Evolutionary conservation across 2,888 invertebrate genomes (phyloP).

Genomic region (Vesta saturnalis): DNA sequence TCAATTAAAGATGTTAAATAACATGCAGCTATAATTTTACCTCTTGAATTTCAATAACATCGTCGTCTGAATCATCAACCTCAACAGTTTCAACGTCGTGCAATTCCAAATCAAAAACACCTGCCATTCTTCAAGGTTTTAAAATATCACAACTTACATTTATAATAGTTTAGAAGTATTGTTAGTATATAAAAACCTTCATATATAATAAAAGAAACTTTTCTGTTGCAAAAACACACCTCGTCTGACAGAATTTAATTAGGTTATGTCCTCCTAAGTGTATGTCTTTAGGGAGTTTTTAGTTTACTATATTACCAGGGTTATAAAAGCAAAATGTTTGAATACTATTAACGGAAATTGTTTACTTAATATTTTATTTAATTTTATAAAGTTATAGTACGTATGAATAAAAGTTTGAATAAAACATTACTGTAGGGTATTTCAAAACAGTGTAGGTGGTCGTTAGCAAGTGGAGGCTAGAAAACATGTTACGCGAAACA

Average conservation of each 20-base stretch:
- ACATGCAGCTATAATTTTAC: slow-evolving; percentile 65
- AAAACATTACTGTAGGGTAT: no score
- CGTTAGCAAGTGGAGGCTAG: no score
- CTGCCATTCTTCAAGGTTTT: slow-evolving; percentile 71
- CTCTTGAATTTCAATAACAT: slow-evolving; percentile 88
- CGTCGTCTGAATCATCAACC: slow-evolving; percentile 83
- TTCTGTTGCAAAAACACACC: slow-evolving; percentile 22
- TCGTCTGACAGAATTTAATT: slow-evolving; percentile 27
- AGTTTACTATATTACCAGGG: background rate
- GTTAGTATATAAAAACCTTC: background rate
- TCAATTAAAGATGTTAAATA: slow-evolving; percentile 10
- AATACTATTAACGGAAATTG: no score
- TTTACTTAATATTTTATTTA: no score
- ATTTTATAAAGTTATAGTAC: no score
- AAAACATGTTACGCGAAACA: no score
- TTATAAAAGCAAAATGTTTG: no score
- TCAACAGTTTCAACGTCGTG: slow-evolving; percentile 73
- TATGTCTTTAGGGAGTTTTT: background rate
- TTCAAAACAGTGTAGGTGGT: no score
- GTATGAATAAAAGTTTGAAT: no score
- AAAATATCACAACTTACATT: slow-evolving; percentile 26
- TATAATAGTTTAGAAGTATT: slow-evolving; percentile 14
- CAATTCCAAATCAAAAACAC: slow-evolving; percentile 94
- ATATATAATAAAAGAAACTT: background rate
- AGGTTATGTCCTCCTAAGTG: slow-evolving; percentile 23